phyloP scores from a whole-genome alignment of 1,140 invertebrate species.

The Colletes latitarsis region DNA sequence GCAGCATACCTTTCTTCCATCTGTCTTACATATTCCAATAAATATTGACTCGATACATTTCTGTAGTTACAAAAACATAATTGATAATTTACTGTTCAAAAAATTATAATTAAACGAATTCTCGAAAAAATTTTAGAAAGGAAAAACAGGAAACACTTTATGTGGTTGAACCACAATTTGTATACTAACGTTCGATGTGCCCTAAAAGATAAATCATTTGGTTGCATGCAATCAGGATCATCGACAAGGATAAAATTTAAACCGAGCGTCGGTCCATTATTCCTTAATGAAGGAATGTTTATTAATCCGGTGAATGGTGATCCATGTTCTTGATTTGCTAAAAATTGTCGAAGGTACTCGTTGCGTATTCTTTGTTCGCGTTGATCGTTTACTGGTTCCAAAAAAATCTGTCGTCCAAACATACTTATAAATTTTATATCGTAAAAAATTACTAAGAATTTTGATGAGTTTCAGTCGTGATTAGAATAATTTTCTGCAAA shows the following conservation, averaged over 20 bases:
- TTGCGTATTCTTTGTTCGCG: constrained; percentile 25
- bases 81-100: neutral
- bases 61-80: neutral
- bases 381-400: constrained; percentile 25
- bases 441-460: constrained; percentile 35
- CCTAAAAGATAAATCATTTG: constrained; percentile 3
- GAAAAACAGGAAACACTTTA: too few species aligned
- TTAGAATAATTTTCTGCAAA: neutral
- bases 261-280: constrained; percentile 35
- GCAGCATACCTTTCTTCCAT: constrained; percentile 49
- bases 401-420: constrained; percentile 42
- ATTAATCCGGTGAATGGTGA: constrained; percentile 11
- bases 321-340: neutral
- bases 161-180: neutral
- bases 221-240: neutral
- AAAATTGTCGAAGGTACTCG: constrained; percentile 32
- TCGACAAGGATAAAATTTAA: constrained; percentile 48
- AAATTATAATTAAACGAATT: too few species aligned
- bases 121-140: too few species aligned
- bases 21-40: constrained; percentile 45
- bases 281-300: constrained; percentile 26
- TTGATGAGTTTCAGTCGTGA: neutral
- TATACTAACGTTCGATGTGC: constrained; percentile 10
- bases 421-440: constrained; percentile 41
- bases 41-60: neutral